phyloP scores from a whole-genome alignment of 1,140 invertebrate genomes.

The Octopus bimaculoides region DNA sequence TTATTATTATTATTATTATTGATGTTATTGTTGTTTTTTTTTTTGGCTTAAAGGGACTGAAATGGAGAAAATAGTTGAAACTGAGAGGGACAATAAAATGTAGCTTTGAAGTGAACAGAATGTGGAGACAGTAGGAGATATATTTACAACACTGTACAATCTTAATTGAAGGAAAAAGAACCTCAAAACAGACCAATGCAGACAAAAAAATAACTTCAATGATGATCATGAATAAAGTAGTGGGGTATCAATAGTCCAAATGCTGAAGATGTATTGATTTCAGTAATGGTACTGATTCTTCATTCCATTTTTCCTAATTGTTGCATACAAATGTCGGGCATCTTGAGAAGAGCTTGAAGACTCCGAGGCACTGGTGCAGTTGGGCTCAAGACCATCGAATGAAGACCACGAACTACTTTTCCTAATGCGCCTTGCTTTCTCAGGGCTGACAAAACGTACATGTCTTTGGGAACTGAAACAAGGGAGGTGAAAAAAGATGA shows the following conservation, averaged over 20 bases:
- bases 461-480: conserved; percentile 15
- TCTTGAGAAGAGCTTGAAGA: neutral
- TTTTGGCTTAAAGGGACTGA: too few species aligned
- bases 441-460: conserved; percentile 30
- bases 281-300: conserved; percentile 19
- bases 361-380: neutral
- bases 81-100: too few species aligned
- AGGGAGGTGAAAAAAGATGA: neutral
- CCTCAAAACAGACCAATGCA: too few species aligned
- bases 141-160: too few species aligned
- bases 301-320: conserved; percentile 26
- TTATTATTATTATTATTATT: too few species aligned
- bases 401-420: conserved; percentile 41
- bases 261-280: conserved; percentile 14
- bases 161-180: too few species aligned
- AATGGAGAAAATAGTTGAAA: too few species aligned
- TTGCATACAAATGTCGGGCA: conserved; percentile 16
- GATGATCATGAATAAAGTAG: too few species aligned
- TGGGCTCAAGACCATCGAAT: conserved; percentile 30
- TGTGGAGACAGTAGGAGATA: too few species aligned
- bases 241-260: neutral
- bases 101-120: too few species aligned
- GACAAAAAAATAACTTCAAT: too few species aligned
- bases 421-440: conserved; percentile 26
- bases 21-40: too few species aligned